Evolutionary conservation across 92 coral and sea anemone species (phyloP), one percentile per base, ranked within the genome.

Genomic region (Desmophyllum pertusum): DNA sequence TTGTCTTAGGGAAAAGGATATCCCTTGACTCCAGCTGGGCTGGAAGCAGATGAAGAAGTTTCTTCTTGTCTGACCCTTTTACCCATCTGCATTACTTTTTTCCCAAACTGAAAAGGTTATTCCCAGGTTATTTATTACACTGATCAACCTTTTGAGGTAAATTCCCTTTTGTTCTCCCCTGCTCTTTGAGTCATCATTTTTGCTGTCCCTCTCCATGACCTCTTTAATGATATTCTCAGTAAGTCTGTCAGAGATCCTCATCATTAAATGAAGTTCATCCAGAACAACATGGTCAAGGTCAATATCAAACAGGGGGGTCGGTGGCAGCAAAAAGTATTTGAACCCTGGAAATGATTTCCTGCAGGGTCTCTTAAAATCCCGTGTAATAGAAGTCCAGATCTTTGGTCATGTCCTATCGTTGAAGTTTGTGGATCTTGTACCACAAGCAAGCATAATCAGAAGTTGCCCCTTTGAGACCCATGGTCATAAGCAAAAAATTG

Each of bases 381-480:
- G 45, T 68, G 51, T 79, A 71, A 68, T 83, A 57, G 33, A n/a
- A 76, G 1, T 75, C 55, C 35, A 83, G 17, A 43, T 35, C 82
- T 73, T 87, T 87, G 50, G 73, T 41, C 70, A 55, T 83, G 75
- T 88, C 76, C 91, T 80, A 83, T 51, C 91, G 39, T 31, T 38
- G 31, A 36, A 83, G 53, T 77, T 88, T 84, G 50, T 77, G 81
- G 0, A 67, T 41, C 78, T 81, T 82, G 30, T 88, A 82, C 90
- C 84, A 81, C 18, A 87, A 42, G 72, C 90, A 81, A 6, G 83
- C 87, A 73, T 87, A 82, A 35, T 53, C 84, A 19, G 91, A 84
- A 1, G 91, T 80, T 6, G 91, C 94, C 38, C 84, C 87, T 59
- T 67, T 81, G 83, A 91, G 77, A 0, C 43, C 90, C 95, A 86